A percentile compares a stretch with the other conserved stretches of the same genome.
Evolutionary conservation across 2,113 vertebrate species (phyloP).

Genomic region (Sturnira hondurensis): DNA sequence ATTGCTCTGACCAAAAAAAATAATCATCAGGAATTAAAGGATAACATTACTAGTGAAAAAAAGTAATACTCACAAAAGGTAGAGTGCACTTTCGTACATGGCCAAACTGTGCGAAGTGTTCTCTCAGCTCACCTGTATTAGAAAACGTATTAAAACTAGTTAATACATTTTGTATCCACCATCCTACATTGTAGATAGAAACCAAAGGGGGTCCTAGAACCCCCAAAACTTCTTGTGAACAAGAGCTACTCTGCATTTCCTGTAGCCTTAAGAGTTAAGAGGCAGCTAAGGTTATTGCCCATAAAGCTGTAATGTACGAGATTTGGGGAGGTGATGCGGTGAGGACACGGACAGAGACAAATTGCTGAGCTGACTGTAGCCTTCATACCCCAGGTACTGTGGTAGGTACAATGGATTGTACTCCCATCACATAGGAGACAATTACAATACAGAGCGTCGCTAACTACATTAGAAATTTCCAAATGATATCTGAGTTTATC

Average conservation of each 20-base stretch:
- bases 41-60: neutral
- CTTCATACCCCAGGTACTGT: neutral
- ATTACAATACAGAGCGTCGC: neutral
- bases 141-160: neutral
- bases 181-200: neutral
- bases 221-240: neutral
- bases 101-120: slow-evolving; percentile 93
- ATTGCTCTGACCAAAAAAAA: neutral
- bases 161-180: neutral
- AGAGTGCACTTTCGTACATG: slow-evolving; percentile 84
- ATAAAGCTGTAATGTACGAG: neutral
- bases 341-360: neutral
- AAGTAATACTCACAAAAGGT: slow-evolving; percentile 91
- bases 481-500: slow-evolving; percentile 26
- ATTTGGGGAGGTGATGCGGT: neutral
- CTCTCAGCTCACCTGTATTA: slow-evolving; percentile 87
- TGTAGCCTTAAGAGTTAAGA: slow-evolving; percentile 10
- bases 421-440: neutral
- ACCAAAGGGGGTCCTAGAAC: neutral
- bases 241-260: slow-evolving; percentile 7
- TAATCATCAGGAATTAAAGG: slow-evolving; percentile 28
- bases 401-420: neutral
- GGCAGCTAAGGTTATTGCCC: neutral
- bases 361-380: neutral
- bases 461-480: neutral